Conservation (phyloP, 1,140 invertebrate species). For the Pantala flavescens region DNA sequence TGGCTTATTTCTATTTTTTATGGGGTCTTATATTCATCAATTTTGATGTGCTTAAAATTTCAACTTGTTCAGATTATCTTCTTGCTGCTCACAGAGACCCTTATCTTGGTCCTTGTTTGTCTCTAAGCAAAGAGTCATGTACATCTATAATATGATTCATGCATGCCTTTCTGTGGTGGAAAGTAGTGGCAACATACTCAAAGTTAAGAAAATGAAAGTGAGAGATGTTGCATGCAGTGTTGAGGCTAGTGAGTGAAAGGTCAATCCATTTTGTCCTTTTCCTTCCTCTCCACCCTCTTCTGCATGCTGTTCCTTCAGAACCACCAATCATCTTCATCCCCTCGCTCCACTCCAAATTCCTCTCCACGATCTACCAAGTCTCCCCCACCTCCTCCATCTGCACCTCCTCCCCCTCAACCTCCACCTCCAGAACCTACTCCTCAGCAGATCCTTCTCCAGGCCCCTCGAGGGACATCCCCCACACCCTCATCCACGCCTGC, state of each 20-base stretch:
- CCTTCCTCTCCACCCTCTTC: slow-evolving; percentile 10
- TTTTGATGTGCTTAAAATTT: too few species aligned
- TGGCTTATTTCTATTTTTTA: too few species aligned
- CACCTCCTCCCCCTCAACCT: slow-evolving; percentile 20
- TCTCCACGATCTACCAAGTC: slow-evolving; percentile 83
- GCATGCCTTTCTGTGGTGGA: too few species aligned
- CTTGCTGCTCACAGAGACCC: too few species aligned
- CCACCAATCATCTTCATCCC: slow-evolving; percentile 76
- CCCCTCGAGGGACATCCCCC: not conserved
- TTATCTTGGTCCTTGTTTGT: too few species aligned
- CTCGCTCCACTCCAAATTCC: slow-evolving; percentile 80
- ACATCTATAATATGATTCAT: too few species aligned
- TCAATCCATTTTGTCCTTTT: slow-evolving; percentile 21
- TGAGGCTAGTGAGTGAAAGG: not conserved
- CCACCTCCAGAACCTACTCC: not conserved
- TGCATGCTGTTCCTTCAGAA: slow-evolving; percentile 40
- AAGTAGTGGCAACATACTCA: too few species aligned
- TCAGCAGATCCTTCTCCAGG: not conserved
- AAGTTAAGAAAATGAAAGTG: too few species aligned
- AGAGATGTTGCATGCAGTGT: not conserved
- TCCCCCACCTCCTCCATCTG: slow-evolving; percentile 51
- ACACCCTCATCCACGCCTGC: slow-evolving; percentile 26
- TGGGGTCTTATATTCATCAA: too few species aligned
- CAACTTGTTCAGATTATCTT: too few species aligned
- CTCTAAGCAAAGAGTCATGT: too few species aligned